Evolutionary conservation across 1,140 invertebrate species (phyloP), one percentile per base, ranked within the genome.

Genomic region (Ptiloglossa arizonensis): DNA sequence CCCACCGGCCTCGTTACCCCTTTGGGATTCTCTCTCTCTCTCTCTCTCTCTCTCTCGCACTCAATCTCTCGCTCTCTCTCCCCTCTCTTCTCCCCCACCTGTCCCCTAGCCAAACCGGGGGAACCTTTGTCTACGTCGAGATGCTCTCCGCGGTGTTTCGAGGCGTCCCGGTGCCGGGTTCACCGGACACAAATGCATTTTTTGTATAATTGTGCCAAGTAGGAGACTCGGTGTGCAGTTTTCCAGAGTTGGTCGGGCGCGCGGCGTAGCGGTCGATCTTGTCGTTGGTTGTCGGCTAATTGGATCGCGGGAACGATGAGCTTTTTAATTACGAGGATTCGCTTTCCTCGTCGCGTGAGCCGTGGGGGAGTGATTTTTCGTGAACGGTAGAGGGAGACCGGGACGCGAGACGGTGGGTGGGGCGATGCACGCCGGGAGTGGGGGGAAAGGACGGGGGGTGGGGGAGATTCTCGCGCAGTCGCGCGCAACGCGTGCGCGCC

Each of bases 1-100:
- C 88, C 87, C 82, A 83, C 68, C 87, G 89, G 79, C 86, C 90
- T 88, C 89, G 80, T 91, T 90, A 90, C 85, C 89, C 83, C 84
- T 85, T 86, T 83, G 54, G 68, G 57, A 63, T 29, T 73, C 63
- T 77, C 70, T 79, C 78, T 84, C 80, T 85, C 79, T 70, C 69
- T 66, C 63, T 67, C 64, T 59, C 74, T 22, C n/a, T 50, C 48
- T 50, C 48, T n/a, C 44, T 74, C 75, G 73, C 60, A 27, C 44
- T 83, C 78, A 63, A 66, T 63, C 62, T 19, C 54, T 67, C 29
- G 59, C 70, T 74, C 52, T 75, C 60, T 48, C 41, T 71, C 67
- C 24, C 62, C 70, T 57, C 73, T 71, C 70, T 70, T 50, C 50
- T 56, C 52, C 69, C 17, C n/a, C 17, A 56, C 70, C 41, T 77